A percentile compares a stretch with the other conserved stretches of the same genome.
These are phyloP conservation scores for Agriopis leucophaearia DNA, from an alignment of 2,888 invertebrate genomes.

Conservation along the genomic window DNA sequence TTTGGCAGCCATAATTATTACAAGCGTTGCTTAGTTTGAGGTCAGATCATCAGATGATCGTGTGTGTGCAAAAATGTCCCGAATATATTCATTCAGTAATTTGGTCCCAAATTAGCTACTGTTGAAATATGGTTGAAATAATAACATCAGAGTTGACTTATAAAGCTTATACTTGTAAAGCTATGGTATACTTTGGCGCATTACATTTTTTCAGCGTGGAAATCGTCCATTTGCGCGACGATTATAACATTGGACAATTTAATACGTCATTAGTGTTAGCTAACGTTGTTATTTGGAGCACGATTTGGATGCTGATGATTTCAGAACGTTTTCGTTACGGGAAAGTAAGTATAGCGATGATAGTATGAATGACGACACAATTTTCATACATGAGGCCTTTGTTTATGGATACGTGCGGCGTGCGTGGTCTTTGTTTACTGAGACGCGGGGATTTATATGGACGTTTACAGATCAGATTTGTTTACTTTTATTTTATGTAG, in stretches of 20 bases:
- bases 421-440: not conserved
- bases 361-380: not conserved
- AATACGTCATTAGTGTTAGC: constrained; percentile 59
- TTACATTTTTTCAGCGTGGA: constrained; percentile 62
- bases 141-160: too few species aligned
- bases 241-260: constrained; percentile 53
- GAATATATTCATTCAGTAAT: too few species aligned
- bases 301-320: constrained; percentile 68
- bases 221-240: constrained; percentile 62
- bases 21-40: too few species aligned
- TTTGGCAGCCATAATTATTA: too few species aligned
- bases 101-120: too few species aligned
- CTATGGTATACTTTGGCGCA: not conserved
- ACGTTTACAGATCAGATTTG: too few species aligned
- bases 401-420: not conserved
- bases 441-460: too few species aligned
- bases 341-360: constrained; percentile 59
- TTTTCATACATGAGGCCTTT: not conserved
- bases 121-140: too few species aligned
- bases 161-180: not conserved
- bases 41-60: too few species aligned
- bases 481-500: too few species aligned
- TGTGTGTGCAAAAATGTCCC: too few species aligned
- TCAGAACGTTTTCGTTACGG: constrained; percentile 62
- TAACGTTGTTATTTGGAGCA: constrained; percentile 61